phyloP scores from a whole-genome alignment of 1,140 invertebrate species.

The Xylocopa sonorina region DNA sequence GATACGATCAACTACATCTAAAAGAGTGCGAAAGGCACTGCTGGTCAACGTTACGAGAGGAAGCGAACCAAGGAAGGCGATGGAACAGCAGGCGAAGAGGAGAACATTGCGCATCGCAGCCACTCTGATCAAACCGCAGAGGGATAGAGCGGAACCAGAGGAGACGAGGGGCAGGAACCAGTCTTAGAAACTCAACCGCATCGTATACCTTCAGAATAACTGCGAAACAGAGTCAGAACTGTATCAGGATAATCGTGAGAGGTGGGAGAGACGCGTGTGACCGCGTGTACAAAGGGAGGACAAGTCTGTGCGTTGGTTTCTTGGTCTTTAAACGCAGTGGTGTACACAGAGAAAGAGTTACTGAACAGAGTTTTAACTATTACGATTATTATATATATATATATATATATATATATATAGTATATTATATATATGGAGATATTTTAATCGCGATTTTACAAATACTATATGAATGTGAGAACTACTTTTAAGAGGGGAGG shows the following conservation, averaged over 20 bases:
- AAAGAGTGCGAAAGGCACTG: conserved; percentile 8
- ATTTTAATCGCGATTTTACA: conserved; percentile 80
- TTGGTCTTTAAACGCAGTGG: conserved; percentile 24
- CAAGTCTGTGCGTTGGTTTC: conserved; percentile 22
- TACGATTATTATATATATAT: conserved; percentile 66
- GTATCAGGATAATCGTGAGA: conserved; percentile 5
- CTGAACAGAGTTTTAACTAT: conserved; percentile 75
- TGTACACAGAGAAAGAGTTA: conserved; percentile 58
- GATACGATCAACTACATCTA: conserved; percentile 56
- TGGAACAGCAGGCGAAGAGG: not conserved
- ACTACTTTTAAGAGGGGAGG: conserved; percentile 71
- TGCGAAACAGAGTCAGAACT: conserved; percentile 35
- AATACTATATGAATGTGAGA: conserved; percentile 77
- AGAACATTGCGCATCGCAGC: conserved; percentile 15
- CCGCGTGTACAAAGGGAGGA: not conserved
- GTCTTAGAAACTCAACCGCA: no score
- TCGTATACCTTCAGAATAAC: not conserved
- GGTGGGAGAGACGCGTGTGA: not conserved
- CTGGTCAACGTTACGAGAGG: no score
- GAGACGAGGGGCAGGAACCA: no score
- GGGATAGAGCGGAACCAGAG: not conserved
- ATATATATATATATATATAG: conserved; percentile 58
- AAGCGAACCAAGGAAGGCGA: no score
- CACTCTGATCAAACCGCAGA: conserved; percentile 39
- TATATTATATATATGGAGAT: conserved; percentile 72